Percentiles rank a stretch among this genome's conserved stretches.
phyloP scores from a whole-genome alignment of 2,797 vertebrate species.

The Onychomys leucogaster region DNA sequence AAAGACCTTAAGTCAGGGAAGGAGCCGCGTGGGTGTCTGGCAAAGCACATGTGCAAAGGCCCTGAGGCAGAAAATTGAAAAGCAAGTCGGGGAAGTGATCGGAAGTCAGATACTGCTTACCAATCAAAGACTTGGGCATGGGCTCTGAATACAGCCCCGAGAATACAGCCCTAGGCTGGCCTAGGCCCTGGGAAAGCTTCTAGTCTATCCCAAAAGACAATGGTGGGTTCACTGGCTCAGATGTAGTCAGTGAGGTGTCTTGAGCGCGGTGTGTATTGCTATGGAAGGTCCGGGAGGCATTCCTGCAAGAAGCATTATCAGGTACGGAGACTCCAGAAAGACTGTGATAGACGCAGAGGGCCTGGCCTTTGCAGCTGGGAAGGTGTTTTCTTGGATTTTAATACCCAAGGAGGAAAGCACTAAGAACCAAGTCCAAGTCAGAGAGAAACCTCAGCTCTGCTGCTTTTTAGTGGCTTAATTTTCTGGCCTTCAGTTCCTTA shows the following conservation, averaged over 20 bases:
- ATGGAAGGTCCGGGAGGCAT: background rate
- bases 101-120: background rate
- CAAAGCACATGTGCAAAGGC: background rate
- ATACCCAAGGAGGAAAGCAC: background rate
- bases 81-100: background rate
- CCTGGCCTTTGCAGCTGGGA: background rate
- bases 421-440: background rate
- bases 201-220: background rate
- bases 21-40: background rate
- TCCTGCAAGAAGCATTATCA: background rate
- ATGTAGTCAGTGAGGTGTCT: background rate
- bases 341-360: background rate
- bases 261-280: background rate
- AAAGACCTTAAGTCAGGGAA: background rate
- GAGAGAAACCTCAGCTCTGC: background rate
- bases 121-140: background rate
- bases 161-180: too few relatives aligned
- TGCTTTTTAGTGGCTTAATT: background rate
- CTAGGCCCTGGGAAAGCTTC: background rate
- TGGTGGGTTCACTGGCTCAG: background rate
- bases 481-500: conserved; percentile 18
- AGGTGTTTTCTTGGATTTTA: background rate
- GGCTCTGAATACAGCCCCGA: background rate
- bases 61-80: background rate
- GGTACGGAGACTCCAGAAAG: background rate